phyloP scores from a whole-genome alignment of 2,113 vertebrate species.

The Bos indicus region DNA sequence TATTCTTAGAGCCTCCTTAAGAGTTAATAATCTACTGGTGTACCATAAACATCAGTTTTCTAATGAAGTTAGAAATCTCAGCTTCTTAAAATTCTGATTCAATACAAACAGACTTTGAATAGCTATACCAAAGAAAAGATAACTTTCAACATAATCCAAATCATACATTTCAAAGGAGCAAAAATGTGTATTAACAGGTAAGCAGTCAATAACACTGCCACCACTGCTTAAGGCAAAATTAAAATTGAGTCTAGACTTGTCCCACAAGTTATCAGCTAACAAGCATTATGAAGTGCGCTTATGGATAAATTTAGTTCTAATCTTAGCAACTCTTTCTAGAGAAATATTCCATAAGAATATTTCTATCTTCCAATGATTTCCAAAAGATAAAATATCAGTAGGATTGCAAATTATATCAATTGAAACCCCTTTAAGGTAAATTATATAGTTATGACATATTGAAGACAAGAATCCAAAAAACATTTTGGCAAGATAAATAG shows the following conservation, averaged over 20 bases:
- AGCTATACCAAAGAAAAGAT: not conserved
- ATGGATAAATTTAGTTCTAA: not conserved
- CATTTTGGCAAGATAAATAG: not conserved
- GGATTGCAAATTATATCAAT: not conserved
- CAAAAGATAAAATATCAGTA: not conserved
- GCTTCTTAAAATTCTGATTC: not conserved
- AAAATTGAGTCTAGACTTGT: not conserved
- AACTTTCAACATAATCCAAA: not conserved
- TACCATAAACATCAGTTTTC: not conserved
- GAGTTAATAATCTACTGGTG: not conserved
- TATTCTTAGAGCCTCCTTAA: not conserved
- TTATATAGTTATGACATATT: not conserved
- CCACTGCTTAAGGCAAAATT: not conserved
- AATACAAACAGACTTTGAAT: not conserved
- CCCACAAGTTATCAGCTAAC: not conserved
- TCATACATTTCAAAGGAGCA: slow-evolving; percentile 2
- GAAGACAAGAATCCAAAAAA: not conserved
- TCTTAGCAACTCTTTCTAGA: not conserved
- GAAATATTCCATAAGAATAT: not conserved
- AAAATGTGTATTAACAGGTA: not conserved
- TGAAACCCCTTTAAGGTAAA: not conserved
- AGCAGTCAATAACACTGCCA: not conserved
- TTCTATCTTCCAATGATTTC: not conserved
- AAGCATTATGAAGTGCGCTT: not conserved
- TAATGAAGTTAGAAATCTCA: not conserved